These are phyloP conservation scores for human (Homo sapiens) DNA, from an alignment of 2,113 vertebrate genomes.

Conservation along the genomic window DNA sequence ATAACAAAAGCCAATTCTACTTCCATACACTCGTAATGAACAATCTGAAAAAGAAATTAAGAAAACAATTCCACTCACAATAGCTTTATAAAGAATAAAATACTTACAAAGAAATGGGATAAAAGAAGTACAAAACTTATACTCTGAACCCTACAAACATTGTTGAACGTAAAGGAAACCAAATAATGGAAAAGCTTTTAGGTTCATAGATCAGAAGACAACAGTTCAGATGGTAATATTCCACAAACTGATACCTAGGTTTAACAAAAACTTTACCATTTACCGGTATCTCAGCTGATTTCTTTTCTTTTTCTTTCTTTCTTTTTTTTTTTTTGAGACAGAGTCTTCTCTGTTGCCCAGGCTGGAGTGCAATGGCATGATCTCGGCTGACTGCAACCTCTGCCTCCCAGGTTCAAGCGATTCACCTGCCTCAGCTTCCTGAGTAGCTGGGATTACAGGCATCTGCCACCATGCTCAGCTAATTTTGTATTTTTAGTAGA, in stretches of 20 bases:
- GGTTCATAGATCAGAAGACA: neutral
- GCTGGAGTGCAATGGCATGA: no score
- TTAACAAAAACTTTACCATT: neutral
- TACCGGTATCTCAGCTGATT: neutral
- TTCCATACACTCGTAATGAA: neutral
- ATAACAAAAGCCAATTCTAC: neutral
- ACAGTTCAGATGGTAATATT: neutral
- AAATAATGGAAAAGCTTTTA: neutral
- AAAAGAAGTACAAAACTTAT: neutral
- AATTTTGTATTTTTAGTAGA: no score
- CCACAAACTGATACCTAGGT: neutral
- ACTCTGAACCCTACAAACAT: neutral
- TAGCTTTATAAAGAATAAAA: neutral
- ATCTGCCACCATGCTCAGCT: no score
- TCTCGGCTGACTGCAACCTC: no score
- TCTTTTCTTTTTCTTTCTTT: neutral
- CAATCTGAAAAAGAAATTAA: conserved; percentile 16
- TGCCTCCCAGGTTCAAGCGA: no score
- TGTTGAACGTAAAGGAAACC: neutral
- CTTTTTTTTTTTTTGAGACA: no score
- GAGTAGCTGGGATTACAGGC: no score
- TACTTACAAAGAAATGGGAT: neutral
- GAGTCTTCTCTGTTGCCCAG: no score
- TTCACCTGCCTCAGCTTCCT: no score
- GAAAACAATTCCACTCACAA: neutral